Base-by-base conservation (phyloP, 2,797 vertebrate genomes). In the Rousettus madagascariensis region DNA sequence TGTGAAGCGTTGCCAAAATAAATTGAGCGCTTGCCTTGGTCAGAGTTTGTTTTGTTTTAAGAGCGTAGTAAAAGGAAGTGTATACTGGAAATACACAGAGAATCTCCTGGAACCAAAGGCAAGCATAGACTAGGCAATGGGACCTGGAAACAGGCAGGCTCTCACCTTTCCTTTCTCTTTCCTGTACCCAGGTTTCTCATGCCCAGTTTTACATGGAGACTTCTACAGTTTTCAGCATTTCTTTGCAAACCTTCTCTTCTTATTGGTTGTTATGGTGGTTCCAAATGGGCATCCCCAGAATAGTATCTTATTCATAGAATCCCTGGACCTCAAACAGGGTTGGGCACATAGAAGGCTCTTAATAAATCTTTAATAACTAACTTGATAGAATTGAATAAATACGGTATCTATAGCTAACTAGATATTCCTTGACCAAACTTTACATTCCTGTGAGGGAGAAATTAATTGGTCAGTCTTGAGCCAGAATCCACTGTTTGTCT, bases 41-140 rank as follows among this genome's bases (percentile, higher is more conserved):
- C 57, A 87, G 75, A 83, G 77, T 90, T 55, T 92, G 12, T 94
- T 83, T 78, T 63, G 19, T 71, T 88, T 72, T 55, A 53, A 79
- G 26, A 15, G 7, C 3, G 10, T 16, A 55, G 10, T 38, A 51
- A 75, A 83, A 63, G 51, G 57, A 79, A 57, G 9, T 5, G 9
- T 24, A 9, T 72, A 33, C 46, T 49, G 53, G 43, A 78, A 51
- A 41, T n/a, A 30, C 12, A 77, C 2, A 5, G 46, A 33, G 15
- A 26, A 10, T 1, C 43, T 88, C 80, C 28, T 0, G 5, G 26
- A 65, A 17, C 46, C 69, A 24, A 49, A 28, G 17, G 7, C 33
- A 65, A 63, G 20, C 12, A 2, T 8, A 36, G 57, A 8, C n/a
- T 22, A 36, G n/a, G 16, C 36, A 71, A 38, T 6, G 3, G n/a